phyloP scores from a whole-genome alignment of 1,140 invertebrate species.

The Planococcus citri region DNA sequence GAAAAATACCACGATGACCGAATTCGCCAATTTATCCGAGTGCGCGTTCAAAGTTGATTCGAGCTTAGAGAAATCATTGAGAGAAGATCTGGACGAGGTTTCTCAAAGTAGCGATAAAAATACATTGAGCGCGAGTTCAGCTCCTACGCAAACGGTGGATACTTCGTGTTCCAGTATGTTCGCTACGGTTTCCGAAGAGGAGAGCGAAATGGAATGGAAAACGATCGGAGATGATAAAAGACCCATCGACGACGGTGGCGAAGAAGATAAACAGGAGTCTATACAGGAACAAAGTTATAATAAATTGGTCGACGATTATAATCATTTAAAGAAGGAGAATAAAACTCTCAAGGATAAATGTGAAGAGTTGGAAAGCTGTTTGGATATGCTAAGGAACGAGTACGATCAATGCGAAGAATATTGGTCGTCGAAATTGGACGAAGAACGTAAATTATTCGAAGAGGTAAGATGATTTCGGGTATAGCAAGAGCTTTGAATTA shows the following conservation, averaged over 20 bases:
- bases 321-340: constrained; percentile 28
- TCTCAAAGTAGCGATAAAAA: background rate
- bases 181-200: constrained; percentile 2
- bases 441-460: constrained; percentile 59
- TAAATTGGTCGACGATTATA: constrained; percentile 17
- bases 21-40: background rate
- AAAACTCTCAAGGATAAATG: constrained; percentile 41
- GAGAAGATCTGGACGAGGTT: background rate
- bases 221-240: background rate
- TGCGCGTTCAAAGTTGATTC: background rate
- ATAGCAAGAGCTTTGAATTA: no score
- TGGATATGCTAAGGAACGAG: constrained; percentile 57
- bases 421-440: constrained; percentile 62
- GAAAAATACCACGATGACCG: background rate
- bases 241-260: background rate
- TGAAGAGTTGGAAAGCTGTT: constrained; percentile 51
- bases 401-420: constrained; percentile 77
- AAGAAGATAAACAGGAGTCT: background rate
- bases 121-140: background rate
- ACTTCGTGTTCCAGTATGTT: constrained; percentile 7
- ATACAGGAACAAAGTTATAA: background rate
- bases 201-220: constrained; percentile 12
- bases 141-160: background rate
- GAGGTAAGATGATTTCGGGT: constrained; percentile 33
- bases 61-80: background rate